Evolutionary conservation across 2,888 invertebrate genomes (phyloP).

Genomic region (Lycaena phlaeas): DNA sequence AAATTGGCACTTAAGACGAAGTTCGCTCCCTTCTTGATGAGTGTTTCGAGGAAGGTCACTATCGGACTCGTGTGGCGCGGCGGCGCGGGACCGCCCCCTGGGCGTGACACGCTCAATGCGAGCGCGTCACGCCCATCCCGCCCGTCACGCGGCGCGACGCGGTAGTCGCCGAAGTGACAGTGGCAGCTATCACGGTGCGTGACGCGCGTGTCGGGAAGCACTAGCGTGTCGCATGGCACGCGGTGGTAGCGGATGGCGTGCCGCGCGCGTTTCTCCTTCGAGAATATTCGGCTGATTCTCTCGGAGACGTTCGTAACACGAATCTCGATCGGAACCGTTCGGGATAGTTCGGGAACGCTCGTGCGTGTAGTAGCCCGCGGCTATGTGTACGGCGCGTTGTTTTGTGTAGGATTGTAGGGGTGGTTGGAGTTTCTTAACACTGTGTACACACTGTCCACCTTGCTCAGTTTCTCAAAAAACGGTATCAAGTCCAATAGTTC

Average conservation of each 20-base stretch:
- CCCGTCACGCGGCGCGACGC: conserved; percentile 9
- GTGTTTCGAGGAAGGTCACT: conserved; percentile 34
- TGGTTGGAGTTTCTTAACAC: conserved; percentile 94
- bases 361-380: conserved; percentile 23
- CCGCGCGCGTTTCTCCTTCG: conserved; percentile 10
- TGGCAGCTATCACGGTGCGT: conserved; percentile 1
- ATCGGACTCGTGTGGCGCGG: conserved; percentile 20
- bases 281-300: conserved; percentile 1
- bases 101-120: conserved; percentile 17
- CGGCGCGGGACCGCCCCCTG: conserved; percentile 8
- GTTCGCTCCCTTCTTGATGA: conserved; percentile 48
- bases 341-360: conserved; percentile 14
- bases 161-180: neutral
- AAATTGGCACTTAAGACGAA: conserved; percentile 72
- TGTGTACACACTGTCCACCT: conserved; percentile 97
- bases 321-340: neutral
- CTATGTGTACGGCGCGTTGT: conserved; percentile 55
- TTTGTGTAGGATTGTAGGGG: conserved; percentile 78
- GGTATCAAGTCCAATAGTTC: conserved; percentile 98
- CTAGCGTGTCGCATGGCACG: conserved; percentile 1
- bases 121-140: conserved; percentile 10
- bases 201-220: conserved; percentile 9
- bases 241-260: conserved; percentile 10
- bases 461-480: conserved; percentile 97
- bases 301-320: neutral